Percentiles rank a stretch among this genome's conserved stretches.
Conservation (phyloP, 2,888 invertebrate genomes). For the Alentia gelatinosa region DNA sequence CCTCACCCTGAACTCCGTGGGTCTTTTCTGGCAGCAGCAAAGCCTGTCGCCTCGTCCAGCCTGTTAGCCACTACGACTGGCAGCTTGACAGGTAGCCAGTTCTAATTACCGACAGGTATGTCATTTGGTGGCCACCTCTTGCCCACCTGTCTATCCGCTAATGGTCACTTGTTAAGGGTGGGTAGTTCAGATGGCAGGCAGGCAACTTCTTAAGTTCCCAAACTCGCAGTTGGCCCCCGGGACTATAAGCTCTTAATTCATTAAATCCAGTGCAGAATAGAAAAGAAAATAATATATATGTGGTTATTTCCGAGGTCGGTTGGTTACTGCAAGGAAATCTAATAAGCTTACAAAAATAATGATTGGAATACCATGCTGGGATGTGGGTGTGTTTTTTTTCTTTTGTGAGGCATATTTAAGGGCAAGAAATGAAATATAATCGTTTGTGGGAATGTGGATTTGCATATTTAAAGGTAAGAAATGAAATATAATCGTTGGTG, state of each 20-base stretch:
- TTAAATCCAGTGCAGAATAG: not conserved
- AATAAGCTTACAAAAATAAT: too few species aligned
- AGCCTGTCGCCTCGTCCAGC: not conserved
- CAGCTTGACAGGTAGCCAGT: not conserved
- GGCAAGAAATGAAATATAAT: not conserved
- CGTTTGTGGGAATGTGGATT: not conserved
- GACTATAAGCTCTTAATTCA: not conserved
- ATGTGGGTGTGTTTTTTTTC: not conserved
- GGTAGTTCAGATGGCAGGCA: not conserved
- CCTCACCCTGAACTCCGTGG: not conserved
- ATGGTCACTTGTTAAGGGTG: not conserved
- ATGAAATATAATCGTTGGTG: too few species aligned
- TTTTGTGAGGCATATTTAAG: not conserved
- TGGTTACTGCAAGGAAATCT: too few species aligned
- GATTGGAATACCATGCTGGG: too few species aligned
- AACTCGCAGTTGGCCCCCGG: not conserved
- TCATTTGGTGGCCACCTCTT: not conserved
- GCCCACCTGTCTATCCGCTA: not conserved
- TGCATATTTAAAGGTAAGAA: not conserved
- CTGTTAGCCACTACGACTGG: not conserved
- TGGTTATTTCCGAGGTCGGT: too few species aligned
- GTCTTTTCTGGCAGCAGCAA: not conserved
- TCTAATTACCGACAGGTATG: conserved; percentile 27
- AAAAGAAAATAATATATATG: too few species aligned
- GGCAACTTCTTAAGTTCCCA: not conserved